Evolutionary conservation across 1,140 invertebrate genomes (phyloP).

Genomic region (Drosophila albomicans): DNA sequence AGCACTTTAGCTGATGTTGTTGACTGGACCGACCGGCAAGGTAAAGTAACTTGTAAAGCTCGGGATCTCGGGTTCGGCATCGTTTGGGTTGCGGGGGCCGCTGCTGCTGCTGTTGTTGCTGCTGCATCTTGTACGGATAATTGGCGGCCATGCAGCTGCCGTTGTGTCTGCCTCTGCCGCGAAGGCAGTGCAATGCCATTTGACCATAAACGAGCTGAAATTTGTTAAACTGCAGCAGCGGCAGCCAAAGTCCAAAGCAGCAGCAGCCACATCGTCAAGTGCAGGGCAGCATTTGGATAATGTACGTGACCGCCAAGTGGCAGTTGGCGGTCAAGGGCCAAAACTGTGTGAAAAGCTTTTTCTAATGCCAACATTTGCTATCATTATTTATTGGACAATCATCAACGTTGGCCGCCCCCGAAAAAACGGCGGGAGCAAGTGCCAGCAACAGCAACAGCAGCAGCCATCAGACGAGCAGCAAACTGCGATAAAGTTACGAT

Average conservation of each 20-base stretch:
- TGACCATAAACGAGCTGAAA: conserved; percentile 81
- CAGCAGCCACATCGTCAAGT: conserved; percentile 61
- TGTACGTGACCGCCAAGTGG: conserved; percentile 44
- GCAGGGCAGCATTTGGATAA: conserved; percentile 70
- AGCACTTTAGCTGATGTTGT: conserved; percentile 65
- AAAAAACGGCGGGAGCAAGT: conserved; percentile 30
- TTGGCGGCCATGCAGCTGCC: conserved; percentile 73
- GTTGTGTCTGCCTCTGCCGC: conserved; percentile 68
- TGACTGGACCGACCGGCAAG: conserved; percentile 67
- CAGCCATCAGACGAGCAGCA: conserved; percentile 49
- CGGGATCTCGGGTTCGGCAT: conserved; percentile 28
- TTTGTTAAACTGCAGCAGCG: conserved; percentile 64
- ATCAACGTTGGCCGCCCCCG: conserved; percentile 47
- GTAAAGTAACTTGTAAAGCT: conserved; percentile 81
- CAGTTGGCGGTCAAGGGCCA: conserved; percentile 43
- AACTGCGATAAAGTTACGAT: conserved; percentile 82
- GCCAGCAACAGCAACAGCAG: conserved; percentile 21
- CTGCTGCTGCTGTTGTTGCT: conserved; percentile 42
- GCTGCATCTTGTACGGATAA: conserved; percentile 77
- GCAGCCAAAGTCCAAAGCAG: conserved; percentile 4
- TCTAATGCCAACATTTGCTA: conserved; percentile 64
- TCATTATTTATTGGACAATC: conserved; percentile 77
- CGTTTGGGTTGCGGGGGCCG: conserved; percentile 50
- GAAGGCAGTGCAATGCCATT: conserved; percentile 69
- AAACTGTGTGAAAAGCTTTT: conserved; percentile 65